Percentiles rank a stretch among this genome's conserved stretches.
phyloP scores from a whole-genome alignment of 2,797 vertebrate genomes.

The Gymnoscopelus microlampas region DNA sequence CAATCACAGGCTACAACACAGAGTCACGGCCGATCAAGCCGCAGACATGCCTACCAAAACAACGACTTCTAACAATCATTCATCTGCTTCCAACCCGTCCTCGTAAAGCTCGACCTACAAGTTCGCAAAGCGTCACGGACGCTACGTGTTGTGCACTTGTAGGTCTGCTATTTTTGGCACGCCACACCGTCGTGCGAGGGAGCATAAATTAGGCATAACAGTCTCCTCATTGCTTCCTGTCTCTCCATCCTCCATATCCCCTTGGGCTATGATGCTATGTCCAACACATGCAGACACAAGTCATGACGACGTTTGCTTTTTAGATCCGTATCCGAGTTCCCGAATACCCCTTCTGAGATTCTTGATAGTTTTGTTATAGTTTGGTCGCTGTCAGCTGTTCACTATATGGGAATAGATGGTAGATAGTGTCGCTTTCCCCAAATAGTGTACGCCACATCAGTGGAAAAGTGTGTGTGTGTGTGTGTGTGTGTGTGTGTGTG shows the following conservation, averaged over 20 bases:
- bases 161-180: no score
- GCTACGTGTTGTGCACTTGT: no score
- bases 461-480: not conserved
- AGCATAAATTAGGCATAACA: no score
- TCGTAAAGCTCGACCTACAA: not conserved
- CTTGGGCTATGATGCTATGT: not conserved
- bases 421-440: conserved; percentile 5
- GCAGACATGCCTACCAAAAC: conserved; percentile 3
- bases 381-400: not conserved
- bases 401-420: not conserved
- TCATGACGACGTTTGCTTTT: conserved; percentile 55
- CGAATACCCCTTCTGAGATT: conserved; percentile 38
- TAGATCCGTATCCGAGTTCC: conserved; percentile 65
- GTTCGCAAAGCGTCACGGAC: no score
- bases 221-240: no score
- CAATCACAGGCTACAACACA: conserved; percentile 55
- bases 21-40: conserved; percentile 58
- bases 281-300: conserved; percentile 60
- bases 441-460: not conserved
- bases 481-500: conserved; percentile 5
- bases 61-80: not conserved
- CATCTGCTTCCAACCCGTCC: not conserved
- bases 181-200: no score
- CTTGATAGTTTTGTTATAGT: conserved; percentile 14
- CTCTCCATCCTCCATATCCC: not conserved